Evolutionary conservation across 2,113 vertebrate species (phyloP).

Genomic region (Tetrao urogallus): DNA sequence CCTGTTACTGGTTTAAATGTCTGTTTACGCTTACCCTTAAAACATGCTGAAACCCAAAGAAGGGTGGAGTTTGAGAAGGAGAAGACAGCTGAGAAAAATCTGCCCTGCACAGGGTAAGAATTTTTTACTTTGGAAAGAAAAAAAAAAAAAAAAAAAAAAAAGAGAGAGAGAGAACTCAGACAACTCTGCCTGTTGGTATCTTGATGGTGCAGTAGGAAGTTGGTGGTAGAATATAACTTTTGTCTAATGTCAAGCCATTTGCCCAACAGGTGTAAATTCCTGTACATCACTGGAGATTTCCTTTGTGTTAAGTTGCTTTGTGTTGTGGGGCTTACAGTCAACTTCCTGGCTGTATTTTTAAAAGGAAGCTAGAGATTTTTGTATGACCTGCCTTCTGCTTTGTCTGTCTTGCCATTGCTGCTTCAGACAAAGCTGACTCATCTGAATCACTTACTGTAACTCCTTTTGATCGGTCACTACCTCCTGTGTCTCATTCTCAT

Average conservation of each 20-base stretch:
- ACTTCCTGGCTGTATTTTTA: background rate
- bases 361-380: background rate
- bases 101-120: background rate
- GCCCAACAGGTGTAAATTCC: conserved; percentile 56
- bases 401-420: background rate
- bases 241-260: conserved; percentile 59
- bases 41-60: conserved; percentile 40
- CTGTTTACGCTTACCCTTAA: conserved; percentile 65
- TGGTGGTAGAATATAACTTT: background rate
- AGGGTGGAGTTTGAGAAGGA: conserved; percentile 23
- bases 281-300: conserved; percentile 3
- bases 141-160: background rate
- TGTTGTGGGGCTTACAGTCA: background rate
- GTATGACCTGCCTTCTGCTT: background rate
- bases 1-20: conserved; percentile 72
- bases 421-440: background rate
- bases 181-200: background rate
- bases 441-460: background rate
- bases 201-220: background rate
- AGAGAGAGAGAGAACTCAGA: background rate
- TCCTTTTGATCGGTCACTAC: background rate
- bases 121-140: background rate
- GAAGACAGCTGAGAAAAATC: conserved; percentile 66
- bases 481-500: background rate
- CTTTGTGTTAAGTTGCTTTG: background rate